These are phyloP conservation scores for Callosobruchus maculatus DNA, from an alignment of 2,888 invertebrate genomes.

Conservation along the genomic window DNA sequence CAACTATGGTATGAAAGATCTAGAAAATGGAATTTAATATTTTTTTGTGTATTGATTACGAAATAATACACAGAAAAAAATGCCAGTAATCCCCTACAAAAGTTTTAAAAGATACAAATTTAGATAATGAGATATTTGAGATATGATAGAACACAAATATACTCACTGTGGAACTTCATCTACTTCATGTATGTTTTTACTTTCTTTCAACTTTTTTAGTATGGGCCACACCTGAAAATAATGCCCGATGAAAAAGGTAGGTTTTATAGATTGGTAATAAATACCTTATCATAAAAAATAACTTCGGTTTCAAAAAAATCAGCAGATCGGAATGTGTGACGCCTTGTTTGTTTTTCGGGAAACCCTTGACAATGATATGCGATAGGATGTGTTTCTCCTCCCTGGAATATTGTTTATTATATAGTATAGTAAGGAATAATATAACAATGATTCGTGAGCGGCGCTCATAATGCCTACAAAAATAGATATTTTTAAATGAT, in stretches of 20 bases:
- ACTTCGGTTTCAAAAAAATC: slow-evolving; percentile 72
- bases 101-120: too few relatives aligned
- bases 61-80: too few relatives aligned
- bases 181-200: slow-evolving; percentile 29
- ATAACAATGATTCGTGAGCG: too few relatives aligned
- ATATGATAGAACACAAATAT: too few relatives aligned
- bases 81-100: too few relatives aligned
- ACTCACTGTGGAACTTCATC: slow-evolving; percentile 34
- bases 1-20: too few relatives aligned
- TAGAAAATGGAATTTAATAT: too few relatives aligned
- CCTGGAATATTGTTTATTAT: slow-evolving; percentile 10
- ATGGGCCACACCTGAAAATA: slow-evolving; percentile 46
- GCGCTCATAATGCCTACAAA: too few relatives aligned
- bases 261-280: neutral
- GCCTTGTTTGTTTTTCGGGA: slow-evolving; percentile 60
- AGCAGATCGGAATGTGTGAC: slow-evolving; percentile 60
- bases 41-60: too few relatives aligned
- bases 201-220: slow-evolving; percentile 45
- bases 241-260: slow-evolving; percentile 2
- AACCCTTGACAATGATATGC: slow-evolving; percentile 59
- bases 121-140: too few relatives aligned
- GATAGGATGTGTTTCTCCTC: slow-evolving; percentile 42
- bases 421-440: too few relatives aligned
- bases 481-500: too few relatives aligned
- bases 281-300: slow-evolving; percentile 57